A percentile compares a stretch with the other conserved stretches of the same genome.
Conservation (phyloP, 2,888 invertebrate species). For the Pedicia rivosa region DNA sequence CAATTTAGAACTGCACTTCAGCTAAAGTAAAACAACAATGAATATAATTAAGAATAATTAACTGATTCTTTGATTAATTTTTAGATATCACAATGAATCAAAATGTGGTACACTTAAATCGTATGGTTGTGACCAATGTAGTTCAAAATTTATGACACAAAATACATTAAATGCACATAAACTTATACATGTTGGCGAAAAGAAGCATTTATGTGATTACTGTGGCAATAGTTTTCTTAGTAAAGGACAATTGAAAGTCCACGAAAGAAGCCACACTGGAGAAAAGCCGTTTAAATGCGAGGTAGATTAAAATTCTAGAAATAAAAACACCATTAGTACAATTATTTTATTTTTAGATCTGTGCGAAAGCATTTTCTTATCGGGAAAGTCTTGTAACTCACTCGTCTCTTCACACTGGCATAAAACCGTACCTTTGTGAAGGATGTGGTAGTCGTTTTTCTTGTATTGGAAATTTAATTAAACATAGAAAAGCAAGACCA, state of each 20-base stretch:
- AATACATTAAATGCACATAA: constrained; percentile 22
- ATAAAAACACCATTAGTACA: neutral
- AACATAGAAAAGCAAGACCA: constrained; percentile 32
- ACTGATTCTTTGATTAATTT: neutral
- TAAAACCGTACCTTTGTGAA: constrained; percentile 30
- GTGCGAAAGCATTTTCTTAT: constrained; percentile 31
- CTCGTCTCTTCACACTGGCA: constrained; percentile 30
- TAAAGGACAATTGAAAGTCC: constrained; percentile 21
- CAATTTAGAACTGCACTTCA: constrained; percentile 29
- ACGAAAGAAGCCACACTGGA: constrained; percentile 23
- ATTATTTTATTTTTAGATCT: constrained; percentile 18
- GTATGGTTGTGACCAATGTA: constrained; percentile 26
- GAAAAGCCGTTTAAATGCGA: constrained; percentile 24
- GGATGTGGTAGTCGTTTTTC: constrained; percentile 33
- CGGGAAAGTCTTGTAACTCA: constrained; percentile 33
- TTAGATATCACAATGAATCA: constrained; percentile 20
- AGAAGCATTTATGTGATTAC: constrained; percentile 22
- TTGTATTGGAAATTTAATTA: constrained; percentile 32
- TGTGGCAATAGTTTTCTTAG: constrained; percentile 23
- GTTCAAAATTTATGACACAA: constrained; percentile 20
- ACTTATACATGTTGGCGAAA: constrained; percentile 20
- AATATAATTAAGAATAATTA: neutral
- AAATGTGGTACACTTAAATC: constrained; percentile 31
- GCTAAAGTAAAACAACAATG: constrained; percentile 16
- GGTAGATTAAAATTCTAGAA: constrained; percentile 13